These are phyloP conservation scores for Pristionchus pacificus DNA, from an alignment of 1,140 invertebrate genomes.

Conservation along the genomic window DNA sequence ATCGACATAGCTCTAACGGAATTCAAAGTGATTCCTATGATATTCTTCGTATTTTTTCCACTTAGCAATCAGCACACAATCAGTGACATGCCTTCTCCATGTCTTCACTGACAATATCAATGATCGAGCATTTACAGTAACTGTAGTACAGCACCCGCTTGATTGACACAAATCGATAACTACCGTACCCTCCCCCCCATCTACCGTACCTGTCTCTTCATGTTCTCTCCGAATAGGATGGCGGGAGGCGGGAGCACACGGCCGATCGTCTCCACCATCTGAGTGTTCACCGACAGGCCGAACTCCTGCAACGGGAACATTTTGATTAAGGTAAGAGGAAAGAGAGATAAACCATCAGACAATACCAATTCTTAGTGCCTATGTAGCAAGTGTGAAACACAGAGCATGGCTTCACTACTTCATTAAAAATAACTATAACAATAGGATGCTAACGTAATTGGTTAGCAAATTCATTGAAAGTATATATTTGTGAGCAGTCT, in stretches of 20 bases:
- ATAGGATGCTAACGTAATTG: no score
- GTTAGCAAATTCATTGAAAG: no score
- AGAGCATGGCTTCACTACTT: no score
- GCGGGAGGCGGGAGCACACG: constrained; percentile 92
- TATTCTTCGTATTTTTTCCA: no score
- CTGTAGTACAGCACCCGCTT: background rate
- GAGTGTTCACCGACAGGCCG: constrained; percentile 83
- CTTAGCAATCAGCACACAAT: constrained; percentile 86
- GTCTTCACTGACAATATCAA: constrained; percentile 81
- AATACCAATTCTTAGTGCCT: no score
- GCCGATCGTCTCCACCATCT: constrained; percentile 96
- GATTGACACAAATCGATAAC: background rate
- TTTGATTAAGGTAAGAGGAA: no score
- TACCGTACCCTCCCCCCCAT: background rate
- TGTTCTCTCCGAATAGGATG: constrained; percentile 80
- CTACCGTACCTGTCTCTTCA: constrained; percentile 1
- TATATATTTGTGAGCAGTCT: no score
- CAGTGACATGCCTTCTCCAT: constrained; percentile 96
- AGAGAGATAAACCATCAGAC: no score
- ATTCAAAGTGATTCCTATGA: no score
- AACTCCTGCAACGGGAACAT: constrained; percentile 35
- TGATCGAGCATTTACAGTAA: constrained; percentile 4
- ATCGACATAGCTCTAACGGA: no score
- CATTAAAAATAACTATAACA: no score
- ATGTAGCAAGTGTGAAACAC: no score